Percentiles rank a stretch among this genome's conserved stretches.
These are phyloP conservation scores for Pollicipes pollicipes DNA, from an alignment of 1,140 invertebrate species.

Conservation along the genomic window DNA sequence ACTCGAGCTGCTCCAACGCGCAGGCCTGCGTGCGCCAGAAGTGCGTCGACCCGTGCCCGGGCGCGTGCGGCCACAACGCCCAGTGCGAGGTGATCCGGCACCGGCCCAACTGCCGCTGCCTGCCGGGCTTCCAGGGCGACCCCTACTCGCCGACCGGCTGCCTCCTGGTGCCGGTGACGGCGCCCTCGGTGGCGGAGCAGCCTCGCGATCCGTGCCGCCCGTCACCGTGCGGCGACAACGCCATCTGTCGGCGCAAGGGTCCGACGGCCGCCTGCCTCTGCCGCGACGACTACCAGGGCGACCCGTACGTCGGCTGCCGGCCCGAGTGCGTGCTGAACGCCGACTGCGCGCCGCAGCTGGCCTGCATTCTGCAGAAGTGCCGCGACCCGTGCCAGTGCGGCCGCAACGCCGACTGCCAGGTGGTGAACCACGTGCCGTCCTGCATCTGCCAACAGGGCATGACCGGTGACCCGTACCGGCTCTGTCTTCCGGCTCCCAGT, in stretches of 20 bases:
- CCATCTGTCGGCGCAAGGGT: too few relatives aligned
- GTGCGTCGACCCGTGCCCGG: too few relatives aligned
- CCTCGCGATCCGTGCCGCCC: constrained; percentile 45
- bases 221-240: constrained; percentile 53
- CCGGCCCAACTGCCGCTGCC: constrained; percentile 54
- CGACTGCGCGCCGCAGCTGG: constrained; percentile 69
- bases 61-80: constrained; percentile 68
- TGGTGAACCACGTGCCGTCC: constrained; percentile 47
- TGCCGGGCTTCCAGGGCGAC: constrained; percentile 59
- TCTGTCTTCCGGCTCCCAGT: background rate
- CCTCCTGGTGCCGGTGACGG: constrained; percentile 23
- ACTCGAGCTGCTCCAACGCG: constrained; percentile 4
- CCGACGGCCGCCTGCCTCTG: too few relatives aligned
- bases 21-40: background rate
- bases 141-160: constrained; percentile 37
- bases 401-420: constrained; percentile 54
- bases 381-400: constrained; percentile 61
- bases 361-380: constrained; percentile 56
- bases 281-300: too few relatives aligned
- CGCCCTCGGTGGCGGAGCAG: constrained; percentile 45
- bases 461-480: constrained; percentile 16
- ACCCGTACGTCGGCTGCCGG: constrained; percentile 9
- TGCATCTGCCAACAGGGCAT: constrained; percentile 29
- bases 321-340: constrained; percentile 46
- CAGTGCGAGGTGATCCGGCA: constrained; percentile 56